phyloP scores from a whole-genome alignment of 1,140 invertebrate species.

The Cydia fagiglandana region DNA sequence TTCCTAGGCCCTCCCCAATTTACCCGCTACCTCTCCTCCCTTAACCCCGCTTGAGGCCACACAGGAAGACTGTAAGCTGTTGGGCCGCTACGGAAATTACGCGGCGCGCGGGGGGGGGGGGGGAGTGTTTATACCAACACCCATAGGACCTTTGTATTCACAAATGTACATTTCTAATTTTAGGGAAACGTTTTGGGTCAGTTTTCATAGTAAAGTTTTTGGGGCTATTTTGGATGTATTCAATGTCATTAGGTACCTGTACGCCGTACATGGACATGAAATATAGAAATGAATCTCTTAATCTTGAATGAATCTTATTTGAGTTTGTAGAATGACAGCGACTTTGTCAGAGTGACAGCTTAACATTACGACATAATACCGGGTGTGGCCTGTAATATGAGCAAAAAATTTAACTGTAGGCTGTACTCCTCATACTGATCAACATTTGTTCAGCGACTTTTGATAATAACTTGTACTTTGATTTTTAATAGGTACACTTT shows the following conservation, averaged over 20 bases:
- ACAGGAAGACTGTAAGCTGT: conserved; percentile 57
- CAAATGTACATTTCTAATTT: conserved; percentile 22
- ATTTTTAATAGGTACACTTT: no score
- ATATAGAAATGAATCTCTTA: no score
- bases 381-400: no score
- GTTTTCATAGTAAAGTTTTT: not conserved
- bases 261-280: not conserved
- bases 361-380: no score
- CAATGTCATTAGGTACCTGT: not conserved
- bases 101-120: conserved; percentile 43
- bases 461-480: no score
- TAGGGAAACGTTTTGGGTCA: not conserved
- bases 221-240: not conserved
- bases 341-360: no score
- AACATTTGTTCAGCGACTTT: no score
- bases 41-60: not conserved
- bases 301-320: no score
- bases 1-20: no score
- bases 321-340: no score
- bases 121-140: conserved; percentile 27
- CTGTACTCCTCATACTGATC: no score
- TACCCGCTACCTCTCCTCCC: not conserved
- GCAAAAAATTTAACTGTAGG: no score
- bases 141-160: conserved; percentile 20
- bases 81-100: conserved; percentile 55